phyloP scores from a whole-genome alignment of 2,797 vertebrate species.

The Tangara arthus region DNA sequence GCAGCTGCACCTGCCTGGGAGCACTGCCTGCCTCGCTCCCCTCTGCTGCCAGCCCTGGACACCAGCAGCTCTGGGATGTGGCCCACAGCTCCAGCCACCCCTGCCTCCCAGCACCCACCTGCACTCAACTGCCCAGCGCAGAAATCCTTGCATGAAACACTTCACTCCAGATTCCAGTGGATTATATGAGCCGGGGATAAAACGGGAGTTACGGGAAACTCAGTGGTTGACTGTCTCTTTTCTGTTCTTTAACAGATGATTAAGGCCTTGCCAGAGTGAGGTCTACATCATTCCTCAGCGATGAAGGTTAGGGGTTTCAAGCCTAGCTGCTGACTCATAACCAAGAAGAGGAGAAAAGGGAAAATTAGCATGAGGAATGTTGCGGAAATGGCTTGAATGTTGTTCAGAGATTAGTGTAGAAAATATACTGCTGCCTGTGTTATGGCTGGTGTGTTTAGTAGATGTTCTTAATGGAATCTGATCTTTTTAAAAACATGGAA shows the following conservation, averaged over 20 bases:
- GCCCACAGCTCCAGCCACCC: not conserved
- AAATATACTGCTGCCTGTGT: not conserved
- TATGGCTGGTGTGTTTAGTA: not conserved
- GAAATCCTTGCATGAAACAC: not conserved
- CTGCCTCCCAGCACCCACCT: not conserved
- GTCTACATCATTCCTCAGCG: not conserved
- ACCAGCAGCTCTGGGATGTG: not conserved
- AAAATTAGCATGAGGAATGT: slow-evolving; percentile 21
- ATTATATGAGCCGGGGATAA: accelerated
- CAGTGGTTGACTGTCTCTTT: not conserved
- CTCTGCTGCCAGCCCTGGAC: not conserved
- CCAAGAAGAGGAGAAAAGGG: slow-evolving; percentile 15
- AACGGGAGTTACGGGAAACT: not conserved
- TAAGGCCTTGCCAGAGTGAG: not conserved
- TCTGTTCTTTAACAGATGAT: not conserved
- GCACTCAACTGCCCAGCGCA: not conserved
- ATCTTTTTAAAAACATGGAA: not conserved
- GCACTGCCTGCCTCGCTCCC: not conserved
- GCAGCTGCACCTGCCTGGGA: not conserved
- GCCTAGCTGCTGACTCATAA: slow-evolving; percentile 36
- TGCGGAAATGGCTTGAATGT: slow-evolving; percentile 2
- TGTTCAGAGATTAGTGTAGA: not conserved
- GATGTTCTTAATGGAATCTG: not conserved
- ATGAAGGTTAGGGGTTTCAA: slow-evolving; percentile 39
- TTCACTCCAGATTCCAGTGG: not conserved